These are phyloP conservation scores for Gymnothorax javanicus DNA, from an alignment of 2,797 vertebrate genomes.

Conservation along the genomic window DNA sequence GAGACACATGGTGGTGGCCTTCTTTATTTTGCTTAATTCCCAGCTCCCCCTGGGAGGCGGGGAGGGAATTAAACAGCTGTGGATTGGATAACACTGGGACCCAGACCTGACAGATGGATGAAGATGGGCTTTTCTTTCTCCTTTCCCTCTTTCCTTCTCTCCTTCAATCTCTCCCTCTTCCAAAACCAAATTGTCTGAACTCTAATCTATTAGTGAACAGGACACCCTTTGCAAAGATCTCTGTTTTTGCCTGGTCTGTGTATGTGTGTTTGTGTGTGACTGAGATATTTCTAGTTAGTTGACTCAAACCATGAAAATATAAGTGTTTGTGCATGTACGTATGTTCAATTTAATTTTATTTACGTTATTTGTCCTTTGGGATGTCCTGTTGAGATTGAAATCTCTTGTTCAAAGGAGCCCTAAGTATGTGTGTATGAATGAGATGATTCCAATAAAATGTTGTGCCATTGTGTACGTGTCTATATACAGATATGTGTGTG, in stretches of 20 bases:
- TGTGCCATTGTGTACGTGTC: no score
- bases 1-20: conserved; percentile 22
- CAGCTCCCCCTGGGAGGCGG: background rate
- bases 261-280: background rate
- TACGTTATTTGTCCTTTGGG: no score
- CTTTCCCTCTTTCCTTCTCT: background rate
- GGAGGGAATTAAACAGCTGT: conserved; percentile 17
- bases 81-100: background rate
- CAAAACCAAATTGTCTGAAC: conserved; percentile 79
- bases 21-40: conserved; percentile 12
- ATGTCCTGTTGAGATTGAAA: no score
- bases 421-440: no score
- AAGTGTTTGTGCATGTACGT: background rate
- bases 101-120: conserved; percentile 7
- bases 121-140: background rate
- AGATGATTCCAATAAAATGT: no score
- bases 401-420: no score
- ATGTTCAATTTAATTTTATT: no score
- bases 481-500: background rate
- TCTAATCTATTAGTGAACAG: conserved; percentile 75
- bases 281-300: conserved; percentile 28
- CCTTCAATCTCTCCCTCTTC: conserved; percentile 18
- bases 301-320: background rate
- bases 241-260: background rate
- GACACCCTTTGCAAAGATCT: conserved; percentile 66